Conservation (phyloP, 35 echinoderm and acorn worm species). For the Ophioderma brevispina region DNA sequence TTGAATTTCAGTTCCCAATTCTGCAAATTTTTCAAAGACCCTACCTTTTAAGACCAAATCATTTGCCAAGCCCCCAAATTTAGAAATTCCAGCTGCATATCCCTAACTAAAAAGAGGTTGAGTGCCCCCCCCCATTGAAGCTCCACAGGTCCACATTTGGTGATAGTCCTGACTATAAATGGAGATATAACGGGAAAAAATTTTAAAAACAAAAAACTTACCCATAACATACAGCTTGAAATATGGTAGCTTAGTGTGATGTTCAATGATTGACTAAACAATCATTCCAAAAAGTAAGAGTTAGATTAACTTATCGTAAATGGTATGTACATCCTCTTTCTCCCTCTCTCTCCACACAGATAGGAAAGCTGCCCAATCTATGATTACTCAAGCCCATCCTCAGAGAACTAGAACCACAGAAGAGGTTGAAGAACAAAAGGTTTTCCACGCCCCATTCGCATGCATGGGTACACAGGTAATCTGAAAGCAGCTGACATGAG, state of each 20-base stretch:
- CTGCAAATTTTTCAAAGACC: too few species aligned
- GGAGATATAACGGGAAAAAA: not conserved
- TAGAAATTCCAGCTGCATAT: too few species aligned
- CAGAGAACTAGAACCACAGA: constrained; percentile 31
- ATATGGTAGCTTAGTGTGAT: not conserved
- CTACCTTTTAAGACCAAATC: too few species aligned
- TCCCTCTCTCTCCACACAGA: constrained; percentile 33
- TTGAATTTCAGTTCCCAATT: too few species aligned
- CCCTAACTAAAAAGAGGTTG: too few species aligned
- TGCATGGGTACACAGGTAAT: constrained; percentile 61
- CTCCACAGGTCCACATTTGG: too few species aligned
- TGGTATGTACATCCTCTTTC: too few species aligned
- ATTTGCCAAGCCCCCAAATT: too few species aligned
- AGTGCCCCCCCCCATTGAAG: too few species aligned
- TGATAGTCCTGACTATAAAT: too few species aligned
- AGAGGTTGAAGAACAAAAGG: not conserved
- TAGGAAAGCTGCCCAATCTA: constrained; percentile 44
- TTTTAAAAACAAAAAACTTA: not conserved
- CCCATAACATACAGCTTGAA: not conserved
- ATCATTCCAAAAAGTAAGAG: not conserved
- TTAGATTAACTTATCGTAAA: too few species aligned
- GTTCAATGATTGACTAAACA: not conserved
- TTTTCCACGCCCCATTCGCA: constrained; percentile 51
- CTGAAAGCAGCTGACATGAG: constrained; percentile 64
- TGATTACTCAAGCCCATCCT: constrained; percentile 45